Evolutionary conservation across 2,113 vertebrate species (phyloP).

Genomic region (Rhabdornis inornatus): DNA sequence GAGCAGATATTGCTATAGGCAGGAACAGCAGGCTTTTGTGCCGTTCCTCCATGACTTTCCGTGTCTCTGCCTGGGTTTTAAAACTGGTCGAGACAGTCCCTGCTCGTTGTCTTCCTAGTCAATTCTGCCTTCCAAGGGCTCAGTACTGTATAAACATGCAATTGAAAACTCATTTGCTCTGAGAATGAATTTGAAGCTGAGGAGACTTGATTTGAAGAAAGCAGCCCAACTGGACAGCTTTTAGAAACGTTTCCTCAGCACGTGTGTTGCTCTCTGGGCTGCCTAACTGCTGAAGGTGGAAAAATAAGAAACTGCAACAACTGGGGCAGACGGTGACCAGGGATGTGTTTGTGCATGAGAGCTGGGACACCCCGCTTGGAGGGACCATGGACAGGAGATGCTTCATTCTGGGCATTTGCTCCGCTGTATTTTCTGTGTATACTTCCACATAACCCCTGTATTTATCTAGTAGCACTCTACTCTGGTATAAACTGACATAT

Average conservation of each 20-base stretch:
- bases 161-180: neutral
- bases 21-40: conserved; percentile 29
- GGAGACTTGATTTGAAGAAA: neutral
- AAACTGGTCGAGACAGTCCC: neutral
- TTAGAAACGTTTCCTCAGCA: neutral
- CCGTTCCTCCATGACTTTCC: neutral
- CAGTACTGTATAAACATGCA: neutral
- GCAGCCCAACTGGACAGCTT: neutral
- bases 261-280: neutral
- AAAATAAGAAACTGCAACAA: neutral
- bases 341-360: neutral
- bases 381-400: neutral
- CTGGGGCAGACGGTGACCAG: neutral
- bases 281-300: neutral
- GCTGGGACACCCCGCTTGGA: neutral
- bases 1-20: conserved; percentile 15
- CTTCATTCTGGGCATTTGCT: neutral
- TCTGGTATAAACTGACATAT: neutral
- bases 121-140: neutral
- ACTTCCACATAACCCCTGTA: neutral
- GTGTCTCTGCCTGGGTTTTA: neutral
- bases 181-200: neutral
- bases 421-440: neutral
- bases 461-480: neutral
- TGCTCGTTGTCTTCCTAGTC: neutral